Evolutionary conservation across 2,113 vertebrate species (phyloP).

Genomic region (Psittacula cyanocephala): DNA sequence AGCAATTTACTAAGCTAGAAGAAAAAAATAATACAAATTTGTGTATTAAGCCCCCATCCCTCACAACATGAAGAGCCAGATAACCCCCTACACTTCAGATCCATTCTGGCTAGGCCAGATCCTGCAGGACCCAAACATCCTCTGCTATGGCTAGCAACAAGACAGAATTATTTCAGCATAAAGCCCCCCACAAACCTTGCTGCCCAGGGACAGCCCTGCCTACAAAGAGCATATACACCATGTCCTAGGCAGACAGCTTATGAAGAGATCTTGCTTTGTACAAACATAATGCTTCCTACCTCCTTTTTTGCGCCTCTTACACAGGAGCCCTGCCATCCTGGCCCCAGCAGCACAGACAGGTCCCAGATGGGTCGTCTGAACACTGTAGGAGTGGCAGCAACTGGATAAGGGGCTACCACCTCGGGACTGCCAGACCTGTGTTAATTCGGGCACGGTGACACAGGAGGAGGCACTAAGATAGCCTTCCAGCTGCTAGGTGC

Average conservation of each 20-base stretch:
- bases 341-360: not conserved
- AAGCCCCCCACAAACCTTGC: not conserved
- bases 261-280: not conserved
- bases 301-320: conserved; percentile 85
- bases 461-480: not conserved
- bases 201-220: not conserved
- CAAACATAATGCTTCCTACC: conserved; percentile 44
- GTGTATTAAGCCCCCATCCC: not conserved
- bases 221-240: not conserved
- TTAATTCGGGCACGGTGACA: conserved; percentile 79
- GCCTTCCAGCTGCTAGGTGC: conserved; percentile 1
- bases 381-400: not conserved
- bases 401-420: conserved; percentile 53
- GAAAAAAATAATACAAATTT: not conserved
- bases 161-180: not conserved
- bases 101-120: not conserved
- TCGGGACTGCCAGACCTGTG: conserved; percentile 65
- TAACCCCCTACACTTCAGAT: not conserved
- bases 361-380: not conserved
- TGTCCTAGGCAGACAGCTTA: not conserved
- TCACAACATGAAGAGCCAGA: not conserved
- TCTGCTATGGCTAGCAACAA: not conserved
- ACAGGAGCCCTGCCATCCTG: conserved; percentile 84
- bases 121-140: not conserved
- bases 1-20: not conserved